Conservation (phyloP, 2,113 vertebrate genomes). For the Alaudala cheleensis region DNA sequence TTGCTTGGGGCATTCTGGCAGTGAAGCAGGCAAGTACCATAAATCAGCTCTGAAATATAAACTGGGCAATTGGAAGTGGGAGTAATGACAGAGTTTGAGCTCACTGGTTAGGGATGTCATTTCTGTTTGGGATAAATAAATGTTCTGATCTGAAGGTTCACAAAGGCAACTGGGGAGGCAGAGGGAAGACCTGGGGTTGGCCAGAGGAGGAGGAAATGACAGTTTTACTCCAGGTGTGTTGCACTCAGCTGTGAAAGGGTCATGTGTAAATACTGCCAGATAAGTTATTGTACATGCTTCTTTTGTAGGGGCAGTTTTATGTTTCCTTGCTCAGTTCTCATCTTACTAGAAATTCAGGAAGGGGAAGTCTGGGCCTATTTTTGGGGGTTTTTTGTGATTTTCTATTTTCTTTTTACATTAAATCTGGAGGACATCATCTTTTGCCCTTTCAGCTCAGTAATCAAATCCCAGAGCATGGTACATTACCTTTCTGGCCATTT, state of each 20-base stretch:
- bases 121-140: background rate
- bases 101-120: background rate
- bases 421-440: background rate
- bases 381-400: background rate
- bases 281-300: background rate
- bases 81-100: background rate
- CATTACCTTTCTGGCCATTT: background rate
- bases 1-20: background rate
- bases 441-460: background rate
- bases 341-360: background rate
- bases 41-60: slow-evolving; percentile 34
- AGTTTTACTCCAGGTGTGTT: background rate
- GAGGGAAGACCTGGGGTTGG: background rate
- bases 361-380: background rate
- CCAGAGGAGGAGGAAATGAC: background rate
- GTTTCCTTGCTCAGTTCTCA: background rate
- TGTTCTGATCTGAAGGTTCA: background rate
- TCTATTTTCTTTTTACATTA: background rate
- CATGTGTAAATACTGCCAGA: background rate
- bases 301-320: background rate
- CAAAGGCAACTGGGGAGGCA: background rate
- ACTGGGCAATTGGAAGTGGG: background rate
- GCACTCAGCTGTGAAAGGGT: background rate
- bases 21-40: background rate
- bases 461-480: background rate